Conservation (phyloP, 2,888 invertebrate genomes). For the Calliphora vomitoria region DNA sequence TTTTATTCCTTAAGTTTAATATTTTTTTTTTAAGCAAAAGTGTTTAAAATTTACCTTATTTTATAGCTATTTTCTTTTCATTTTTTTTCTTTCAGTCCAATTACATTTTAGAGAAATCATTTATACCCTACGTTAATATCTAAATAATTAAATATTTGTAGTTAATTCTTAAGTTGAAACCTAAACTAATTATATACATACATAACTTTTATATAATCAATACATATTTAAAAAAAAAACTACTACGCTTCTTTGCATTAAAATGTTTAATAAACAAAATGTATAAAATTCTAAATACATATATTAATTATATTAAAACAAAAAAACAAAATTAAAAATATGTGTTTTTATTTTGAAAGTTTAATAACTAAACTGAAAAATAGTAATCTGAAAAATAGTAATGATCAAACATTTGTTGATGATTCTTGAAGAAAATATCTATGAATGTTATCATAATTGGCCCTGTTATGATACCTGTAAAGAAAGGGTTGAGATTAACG, state of each 20-base stretch:
- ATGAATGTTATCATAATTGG: no score
- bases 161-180: constrained; percentile 57
- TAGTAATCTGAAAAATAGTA: no score
- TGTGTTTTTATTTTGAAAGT: constrained; percentile 28
- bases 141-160: constrained; percentile 52
- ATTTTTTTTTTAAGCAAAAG: constrained; percentile 26
- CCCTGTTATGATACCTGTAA: no score
- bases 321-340: constrained; percentile 73
- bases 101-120: constrained; percentile 4
- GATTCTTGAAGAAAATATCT: no score
- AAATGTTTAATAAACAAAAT: constrained; percentile 77
- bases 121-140: constrained; percentile 38
- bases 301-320: constrained; percentile 59
- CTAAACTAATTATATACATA: constrained; percentile 35
- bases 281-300: constrained; percentile 62
- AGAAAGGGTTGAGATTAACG: no score
- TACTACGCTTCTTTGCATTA: constrained; percentile 80
- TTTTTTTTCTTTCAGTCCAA: constrained; percentile 20
- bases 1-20: constrained; percentile 49
- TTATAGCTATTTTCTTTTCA: constrained; percentile 19
- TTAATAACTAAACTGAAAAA: no score
- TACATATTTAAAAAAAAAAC: constrained; percentile 73
- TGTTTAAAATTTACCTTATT: constrained; percentile 35
- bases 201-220: constrained; percentile 33
- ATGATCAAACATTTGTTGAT: no score